A percentile compares a stretch with the other conserved stretches of the same genome.
These are phyloP conservation scores for Siphlonurus alternatus DNA, from an alignment of 2,888 invertebrate genomes.

Conservation along the genomic window DNA sequence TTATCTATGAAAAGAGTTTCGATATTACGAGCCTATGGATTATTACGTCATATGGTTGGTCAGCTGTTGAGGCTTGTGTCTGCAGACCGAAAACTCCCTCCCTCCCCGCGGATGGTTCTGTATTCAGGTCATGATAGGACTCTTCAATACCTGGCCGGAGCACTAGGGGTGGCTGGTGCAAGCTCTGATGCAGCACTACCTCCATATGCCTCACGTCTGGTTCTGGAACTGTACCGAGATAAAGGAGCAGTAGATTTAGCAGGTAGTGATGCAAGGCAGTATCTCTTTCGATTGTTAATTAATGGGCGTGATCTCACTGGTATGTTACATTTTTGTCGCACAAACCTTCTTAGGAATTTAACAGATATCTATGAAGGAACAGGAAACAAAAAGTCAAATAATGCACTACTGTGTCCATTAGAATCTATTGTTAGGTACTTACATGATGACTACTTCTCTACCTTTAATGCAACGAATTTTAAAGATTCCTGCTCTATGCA, in stretches of 20 bases:
- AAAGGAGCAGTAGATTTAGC: constrained; percentile 5
- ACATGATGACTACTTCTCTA: constrained; percentile 69
- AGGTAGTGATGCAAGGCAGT: neutral
- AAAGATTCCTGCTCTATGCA: constrained; percentile 53
- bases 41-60: constrained; percentile 63
- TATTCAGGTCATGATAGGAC: constrained; percentile 91
- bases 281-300: constrained; percentile 6
- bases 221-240: constrained; percentile 74
- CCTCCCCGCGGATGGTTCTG: constrained; percentile 46
- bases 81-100: constrained; percentile 32
- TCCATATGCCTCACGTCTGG: constrained; percentile 70
- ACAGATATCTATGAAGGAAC: neutral
- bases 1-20: constrained; percentile 44
- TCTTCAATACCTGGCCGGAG: constrained; percentile 62
- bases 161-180: constrained; percentile 45
- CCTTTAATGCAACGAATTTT: constrained; percentile 73
- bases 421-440: constrained; percentile 76
- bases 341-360: neutral
- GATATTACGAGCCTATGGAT: constrained; percentile 60
- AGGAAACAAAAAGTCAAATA: neutral
- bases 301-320: constrained; percentile 78
- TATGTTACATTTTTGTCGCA: constrained; percentile 55
- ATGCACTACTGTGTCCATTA: constrained; percentile 55
- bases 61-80: constrained; percentile 69
- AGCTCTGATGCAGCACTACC: constrained; percentile 38